A percentile compares a stretch with the other conserved stretches of the same genome.
phyloP scores from a whole-genome alignment of 2,888 invertebrate genomes.

The Metacarcinus magister region DNA sequence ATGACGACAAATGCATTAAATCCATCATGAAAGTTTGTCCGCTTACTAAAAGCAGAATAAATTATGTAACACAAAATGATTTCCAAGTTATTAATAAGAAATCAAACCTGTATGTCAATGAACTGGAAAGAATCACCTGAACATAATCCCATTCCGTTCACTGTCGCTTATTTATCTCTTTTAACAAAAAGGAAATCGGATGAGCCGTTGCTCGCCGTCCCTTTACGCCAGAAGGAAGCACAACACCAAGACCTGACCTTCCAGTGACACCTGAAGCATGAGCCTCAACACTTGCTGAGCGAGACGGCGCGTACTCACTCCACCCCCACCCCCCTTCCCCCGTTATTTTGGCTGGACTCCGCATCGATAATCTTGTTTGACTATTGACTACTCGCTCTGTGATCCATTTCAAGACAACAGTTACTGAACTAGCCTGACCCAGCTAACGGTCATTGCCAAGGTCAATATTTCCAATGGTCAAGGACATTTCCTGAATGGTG shows the following conservation, averaged over 20 bases:
- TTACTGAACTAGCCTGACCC: not conserved
- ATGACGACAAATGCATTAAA: not conserved
- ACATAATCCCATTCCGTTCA: not conserved
- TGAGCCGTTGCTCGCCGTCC: constrained; percentile 27
- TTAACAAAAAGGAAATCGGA: not conserved
- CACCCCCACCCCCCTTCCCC: not conserved
- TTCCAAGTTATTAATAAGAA: not conserved
- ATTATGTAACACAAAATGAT: not conserved
- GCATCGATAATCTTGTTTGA: not conserved
- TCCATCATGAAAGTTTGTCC: not conserved
- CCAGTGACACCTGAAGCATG: constrained; percentile 35
- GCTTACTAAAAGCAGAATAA: too few relatives aligned
- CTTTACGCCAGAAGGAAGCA: not conserved
- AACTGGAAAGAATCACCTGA: not conserved
- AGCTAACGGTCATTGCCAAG: not conserved
- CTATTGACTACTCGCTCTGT: not conserved
- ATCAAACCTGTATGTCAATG: not conserved
- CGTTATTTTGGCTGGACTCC: not conserved
- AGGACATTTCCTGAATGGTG: not conserved
- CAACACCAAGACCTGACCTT: constrained; percentile 10
- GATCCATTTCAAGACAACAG: not conserved
- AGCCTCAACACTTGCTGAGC: constrained; percentile 38
- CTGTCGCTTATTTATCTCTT: not conserved
- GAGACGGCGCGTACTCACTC: not conserved
- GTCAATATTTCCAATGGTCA: not conserved